Conservation (phyloP, 2,113 vertebrate species). For the Cygnus atratus region DNA sequence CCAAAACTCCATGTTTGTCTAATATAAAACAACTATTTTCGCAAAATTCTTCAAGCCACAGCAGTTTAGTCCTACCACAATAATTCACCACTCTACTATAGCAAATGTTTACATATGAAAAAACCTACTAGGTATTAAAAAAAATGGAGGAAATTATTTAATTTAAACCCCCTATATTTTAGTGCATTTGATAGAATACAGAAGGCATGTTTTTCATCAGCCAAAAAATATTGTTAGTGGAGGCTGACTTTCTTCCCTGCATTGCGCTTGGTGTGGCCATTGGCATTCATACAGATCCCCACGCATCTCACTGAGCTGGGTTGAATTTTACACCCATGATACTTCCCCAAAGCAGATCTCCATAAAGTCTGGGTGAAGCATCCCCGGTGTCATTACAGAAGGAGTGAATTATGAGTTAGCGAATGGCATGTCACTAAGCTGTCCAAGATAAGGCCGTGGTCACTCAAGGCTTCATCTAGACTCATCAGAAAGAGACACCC, state of each 20-base stretch:
- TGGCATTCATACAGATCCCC: neutral
- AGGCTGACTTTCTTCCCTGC: neutral
- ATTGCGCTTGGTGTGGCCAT: neutral
- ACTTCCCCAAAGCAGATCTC: neutral
- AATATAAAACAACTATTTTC: conserved; percentile 24
- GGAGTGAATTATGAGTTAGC: neutral
- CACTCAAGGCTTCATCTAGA: neutral
- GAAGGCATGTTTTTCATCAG: neutral
- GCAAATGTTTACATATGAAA: neutral
- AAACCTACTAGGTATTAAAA: neutral
- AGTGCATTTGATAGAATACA: neutral
- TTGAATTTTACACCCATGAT: neutral
- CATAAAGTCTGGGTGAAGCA: neutral
- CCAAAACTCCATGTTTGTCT: conserved; percentile 44
- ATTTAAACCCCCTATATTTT: neutral
- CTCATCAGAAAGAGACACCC: neutral
- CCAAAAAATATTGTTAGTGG: neutral
- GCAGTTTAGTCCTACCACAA: conserved; percentile 37
- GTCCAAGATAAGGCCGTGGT: fast-evolving
- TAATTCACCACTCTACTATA: neutral
- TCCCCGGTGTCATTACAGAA: neutral
- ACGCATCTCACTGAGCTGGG: neutral
- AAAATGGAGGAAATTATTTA: conserved; percentile 23
- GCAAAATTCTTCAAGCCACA: conserved; percentile 42
- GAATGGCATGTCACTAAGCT: neutral